Evolutionary conservation across 2,797 vertebrate species (phyloP).

Genomic region (Sebastes itinus): DNA sequence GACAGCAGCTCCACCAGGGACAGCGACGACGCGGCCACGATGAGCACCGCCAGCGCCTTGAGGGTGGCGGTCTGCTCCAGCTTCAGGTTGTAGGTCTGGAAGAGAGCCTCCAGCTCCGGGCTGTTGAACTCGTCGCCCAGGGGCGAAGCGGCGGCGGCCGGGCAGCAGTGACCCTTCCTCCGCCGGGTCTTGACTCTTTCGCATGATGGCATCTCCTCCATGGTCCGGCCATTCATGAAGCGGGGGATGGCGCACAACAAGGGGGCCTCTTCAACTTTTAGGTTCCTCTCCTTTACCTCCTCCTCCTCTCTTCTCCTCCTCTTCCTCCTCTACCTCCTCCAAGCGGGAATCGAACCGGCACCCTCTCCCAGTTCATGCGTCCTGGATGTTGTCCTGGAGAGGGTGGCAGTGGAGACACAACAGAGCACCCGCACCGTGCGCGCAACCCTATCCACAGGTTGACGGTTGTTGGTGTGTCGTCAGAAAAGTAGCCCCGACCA

Average conservation of each 20-base stretch:
- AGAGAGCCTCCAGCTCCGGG: slow-evolving; percentile 95
- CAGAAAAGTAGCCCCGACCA: slow-evolving; percentile 75
- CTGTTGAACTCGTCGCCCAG: slow-evolving; percentile 91
- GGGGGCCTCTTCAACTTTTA: slow-evolving; percentile 65
- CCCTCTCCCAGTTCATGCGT: slow-evolving; percentile 62
- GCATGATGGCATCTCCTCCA: slow-evolving; percentile 92
- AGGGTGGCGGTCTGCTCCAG: slow-evolving; percentile 97
- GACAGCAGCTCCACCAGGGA: slow-evolving; percentile 93
- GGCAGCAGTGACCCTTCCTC: slow-evolving; percentile 85
- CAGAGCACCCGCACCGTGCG: slow-evolving; percentile 48
- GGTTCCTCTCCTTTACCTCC: slow-evolving; percentile 21
- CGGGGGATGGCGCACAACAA: slow-evolving; percentile 51
- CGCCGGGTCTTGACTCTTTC: slow-evolving; percentile 90
- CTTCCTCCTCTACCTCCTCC: neutral
- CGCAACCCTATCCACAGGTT: slow-evolving; percentile 78
- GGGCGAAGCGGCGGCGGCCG: slow-evolving; percentile 76
- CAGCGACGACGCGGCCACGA: slow-evolving; percentile 91
- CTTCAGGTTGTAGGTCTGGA: slow-evolving; percentile 98
- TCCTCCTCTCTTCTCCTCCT: too few species aligned
- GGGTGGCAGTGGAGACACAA: slow-evolving; percentile 55
- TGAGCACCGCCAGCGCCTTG: slow-evolving; percentile 93
- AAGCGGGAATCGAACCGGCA: slow-evolving; percentile 48
- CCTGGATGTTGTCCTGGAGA: slow-evolving; percentile 43
- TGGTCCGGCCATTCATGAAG: slow-evolving; percentile 96
- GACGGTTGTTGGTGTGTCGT: slow-evolving; percentile 69